phyloP scores from a whole-genome alignment of 2,888 invertebrate genomes.

The Perdita meconis region DNA sequence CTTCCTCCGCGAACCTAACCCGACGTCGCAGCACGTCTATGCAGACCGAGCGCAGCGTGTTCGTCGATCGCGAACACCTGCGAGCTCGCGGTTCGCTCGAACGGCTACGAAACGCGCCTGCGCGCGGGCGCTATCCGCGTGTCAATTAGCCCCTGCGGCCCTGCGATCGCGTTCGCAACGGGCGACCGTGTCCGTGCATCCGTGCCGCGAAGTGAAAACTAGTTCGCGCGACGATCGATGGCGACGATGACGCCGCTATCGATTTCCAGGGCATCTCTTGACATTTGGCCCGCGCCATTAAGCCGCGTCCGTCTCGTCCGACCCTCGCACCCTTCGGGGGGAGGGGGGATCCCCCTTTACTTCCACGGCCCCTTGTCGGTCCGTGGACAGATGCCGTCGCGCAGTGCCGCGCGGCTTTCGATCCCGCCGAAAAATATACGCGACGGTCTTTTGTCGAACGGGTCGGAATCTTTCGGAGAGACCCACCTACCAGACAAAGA shows the following conservation, averaged over 20 bases:
- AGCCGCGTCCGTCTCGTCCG: slow-evolving; percentile 12
- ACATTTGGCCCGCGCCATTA: slow-evolving; percentile 43
- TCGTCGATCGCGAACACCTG: no score
- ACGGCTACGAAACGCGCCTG: not conserved
- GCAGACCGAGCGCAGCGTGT: no score
- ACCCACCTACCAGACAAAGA: slow-evolving; percentile 45
- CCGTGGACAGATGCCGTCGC: slow-evolving; percentile 14
- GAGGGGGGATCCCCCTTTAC: no score
- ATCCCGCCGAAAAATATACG: slow-evolving; percentile 49
- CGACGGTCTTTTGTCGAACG: slow-evolving; percentile 51
- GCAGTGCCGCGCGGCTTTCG: slow-evolving; percentile 9
- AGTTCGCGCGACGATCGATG: slow-evolving; percentile 58
- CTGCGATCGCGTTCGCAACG: slow-evolving; percentile 8
- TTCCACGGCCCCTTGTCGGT: no score
- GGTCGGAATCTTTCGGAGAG: slow-evolving; percentile 42
- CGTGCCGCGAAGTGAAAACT: slow-evolving; percentile 49
- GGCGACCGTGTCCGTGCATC: no score
- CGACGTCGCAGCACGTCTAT: no score
- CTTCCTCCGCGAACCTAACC: no score
- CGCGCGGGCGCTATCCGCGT: not conserved
- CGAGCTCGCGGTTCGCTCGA: no score
- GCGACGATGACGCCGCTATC: slow-evolving; percentile 41
- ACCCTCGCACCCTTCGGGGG: not conserved
- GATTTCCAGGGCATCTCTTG: slow-evolving; percentile 44
- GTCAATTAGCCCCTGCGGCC: slow-evolving; percentile 30